Base-by-base conservation (phyloP, 2,113 vertebrate genomes). In the Chaetodon auriga region DNA sequence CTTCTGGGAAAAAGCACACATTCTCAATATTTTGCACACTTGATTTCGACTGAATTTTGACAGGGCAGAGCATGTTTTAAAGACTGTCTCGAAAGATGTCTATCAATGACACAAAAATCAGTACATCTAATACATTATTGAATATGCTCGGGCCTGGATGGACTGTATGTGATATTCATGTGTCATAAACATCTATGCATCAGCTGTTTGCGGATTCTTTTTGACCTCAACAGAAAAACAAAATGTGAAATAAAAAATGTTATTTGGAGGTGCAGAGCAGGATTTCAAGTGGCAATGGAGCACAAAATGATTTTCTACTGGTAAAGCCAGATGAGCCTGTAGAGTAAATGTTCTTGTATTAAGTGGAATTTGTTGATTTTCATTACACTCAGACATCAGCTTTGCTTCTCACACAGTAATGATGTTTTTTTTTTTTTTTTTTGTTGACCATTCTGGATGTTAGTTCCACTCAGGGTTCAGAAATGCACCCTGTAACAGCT, bases 71-170 rank as follows among this genome's bases (percentile, higher is more conserved):
- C 55, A 77, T 68, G 70, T 83, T 82, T 74, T 45, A 75, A 81
- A 74, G 61, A 74, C 62, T 13, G 13, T 53, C 72, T 84, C 77
- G 53, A 75, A 73, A 84, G 70, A 86, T 64, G 76, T 78, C 80
- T 83, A 87, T 77, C 70, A 87, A 64, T 84, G 76, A 75, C 74
- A 76, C 57, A 81, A 81, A 86, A 89, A 87, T 86, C 82, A 71
- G 75, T 91, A 55, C 36, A 77, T 75, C 13, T 75, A 38, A 83
- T 91, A 30, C 57, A 78, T 85, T 78, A 87, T 90, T 85, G 68
- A 90, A 49, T 54, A 76, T 58, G 51, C 81, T 30, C 78, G 73
- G 75, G 75, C 80, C 75, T 72, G 80, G 66, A 87, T 83, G 51
- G 51, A 73, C 81, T 68, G 15, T 57, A 48, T 68, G 71, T 84